Percentiles rank a stretch among this genome's conserved stretches.
Evolutionary conservation across 2,113 vertebrate genomes (phyloP).

Genomic region (Eretmochelys imbricata): DNA sequence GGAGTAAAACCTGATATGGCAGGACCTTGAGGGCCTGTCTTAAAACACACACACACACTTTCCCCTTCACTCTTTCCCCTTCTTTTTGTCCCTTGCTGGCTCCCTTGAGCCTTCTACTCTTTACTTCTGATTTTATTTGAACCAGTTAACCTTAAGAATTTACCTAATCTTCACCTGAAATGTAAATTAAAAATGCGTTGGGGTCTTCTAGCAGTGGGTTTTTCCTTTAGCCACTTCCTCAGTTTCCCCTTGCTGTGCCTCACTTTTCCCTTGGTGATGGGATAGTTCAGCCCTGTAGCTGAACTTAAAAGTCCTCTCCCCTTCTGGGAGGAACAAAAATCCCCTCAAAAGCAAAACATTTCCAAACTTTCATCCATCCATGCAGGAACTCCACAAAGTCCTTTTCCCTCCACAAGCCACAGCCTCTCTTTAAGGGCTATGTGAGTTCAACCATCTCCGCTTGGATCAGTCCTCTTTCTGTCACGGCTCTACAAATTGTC

Average conservation of each 20-base stretch:
- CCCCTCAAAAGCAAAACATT: background rate
- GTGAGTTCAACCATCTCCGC: background rate
- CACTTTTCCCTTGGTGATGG: background rate
- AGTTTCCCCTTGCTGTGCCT: background rate
- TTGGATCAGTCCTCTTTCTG: background rate
- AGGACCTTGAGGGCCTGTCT: background rate
- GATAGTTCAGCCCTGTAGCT: background rate
- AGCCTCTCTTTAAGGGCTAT: background rate
- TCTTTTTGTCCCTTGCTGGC: background rate
- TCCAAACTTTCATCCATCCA: background rate
- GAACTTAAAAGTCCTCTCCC: background rate
- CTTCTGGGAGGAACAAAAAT: background rate
- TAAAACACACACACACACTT: background rate
- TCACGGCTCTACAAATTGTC: background rate
- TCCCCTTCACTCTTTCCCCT: background rate
- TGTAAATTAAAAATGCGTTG: background rate
- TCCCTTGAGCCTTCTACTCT: background rate
- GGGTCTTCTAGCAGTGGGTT: background rate
- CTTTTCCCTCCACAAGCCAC: background rate
- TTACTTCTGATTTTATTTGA: no score
- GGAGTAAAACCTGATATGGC: background rate
- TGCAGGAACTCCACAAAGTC: background rate
- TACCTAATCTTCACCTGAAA: background rate
- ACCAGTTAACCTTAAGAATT: no score
- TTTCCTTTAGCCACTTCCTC: background rate